Base-by-base conservation (phyloP, 2,113 vertebrate species). In the Tyrannus savana region DNA sequence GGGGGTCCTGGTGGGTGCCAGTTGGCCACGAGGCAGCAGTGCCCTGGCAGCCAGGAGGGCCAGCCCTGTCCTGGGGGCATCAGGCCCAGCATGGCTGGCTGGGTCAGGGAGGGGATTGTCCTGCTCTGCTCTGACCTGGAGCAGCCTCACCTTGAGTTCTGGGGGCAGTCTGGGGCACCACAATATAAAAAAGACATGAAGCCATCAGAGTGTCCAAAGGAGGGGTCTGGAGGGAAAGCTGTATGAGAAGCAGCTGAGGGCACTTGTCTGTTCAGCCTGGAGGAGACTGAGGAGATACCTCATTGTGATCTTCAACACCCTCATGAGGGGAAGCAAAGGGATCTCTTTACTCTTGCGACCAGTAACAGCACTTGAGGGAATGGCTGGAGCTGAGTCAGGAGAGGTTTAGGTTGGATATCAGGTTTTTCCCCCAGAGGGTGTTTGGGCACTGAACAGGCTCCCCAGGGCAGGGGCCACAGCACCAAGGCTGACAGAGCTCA, bases 21-120 rank as follows among this genome's bases (percentile, higher is more conserved):
- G 53, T 2, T 53, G 19, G 24, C 7, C 1, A 1, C 0, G 28
- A 46, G 23, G 1, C 33, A 39, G 60, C 2, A 35, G 10, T 17
- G 60, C 19, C 53, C 69, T 15, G 46, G 53, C 33, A 89, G 53
- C 44, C 69, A 82, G 19, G 31, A 52, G 62, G 28, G 13, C 2
- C 60, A 46, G 10, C 19, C 27, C 5, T 12, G 44, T 6, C 27
- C 53, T 5, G 3, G 37, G 62, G 17, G 19, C 74, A 50, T 7
- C 18, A 30, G 31, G 71, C 39, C 39, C 39, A 16, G 53, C 33
- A 46, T 2, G 0, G 7, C 39, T 39, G 8, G 39, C 33, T 4
- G 1, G 12, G 9, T 28, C 14, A 42, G 85, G 49, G 10, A 67
- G 35, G 25, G 14, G 10, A 58, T 8, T 50, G 58, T 42, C 59